Conservation (phyloP, 2,888 invertebrate genomes). For the Melanostoma mellinum region DNA sequence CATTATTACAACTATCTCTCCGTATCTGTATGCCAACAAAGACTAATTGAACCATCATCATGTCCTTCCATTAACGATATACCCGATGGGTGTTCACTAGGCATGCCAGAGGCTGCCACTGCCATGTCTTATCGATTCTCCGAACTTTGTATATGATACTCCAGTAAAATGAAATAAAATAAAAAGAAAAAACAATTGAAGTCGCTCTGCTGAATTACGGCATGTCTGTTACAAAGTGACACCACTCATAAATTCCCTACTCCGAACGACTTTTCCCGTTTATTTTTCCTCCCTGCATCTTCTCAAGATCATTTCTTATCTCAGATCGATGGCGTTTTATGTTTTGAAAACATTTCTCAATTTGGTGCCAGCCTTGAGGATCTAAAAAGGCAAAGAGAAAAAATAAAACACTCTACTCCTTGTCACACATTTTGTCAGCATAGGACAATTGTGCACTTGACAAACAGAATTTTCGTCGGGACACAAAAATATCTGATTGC, state of each 20-base stretch:
- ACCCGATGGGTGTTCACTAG: slow-evolving; percentile 9
- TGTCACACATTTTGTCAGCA: slow-evolving; percentile 66
- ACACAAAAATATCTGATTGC: slow-evolving; percentile 52
- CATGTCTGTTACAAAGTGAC: slow-evolving; percentile 64
- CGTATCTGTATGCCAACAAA: slow-evolving; percentile 26
- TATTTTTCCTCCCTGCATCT: slow-evolving; percentile 14
- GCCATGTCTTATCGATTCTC: slow-evolving; percentile 11
- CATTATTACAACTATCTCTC: slow-evolving; percentile 24
- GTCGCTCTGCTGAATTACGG: slow-evolving; percentile 52
- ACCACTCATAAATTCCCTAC: slow-evolving; percentile 66
- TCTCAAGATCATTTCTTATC: slow-evolving; percentile 37
- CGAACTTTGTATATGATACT: not conserved
- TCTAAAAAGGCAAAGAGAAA: not conserved
- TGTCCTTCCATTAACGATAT: not conserved
- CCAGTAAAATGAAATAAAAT: too few species aligned
- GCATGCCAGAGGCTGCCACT: not conserved
- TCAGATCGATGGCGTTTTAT: slow-evolving; percentile 63
- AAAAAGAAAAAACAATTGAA: slow-evolving; percentile 37
- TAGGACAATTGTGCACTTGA: slow-evolving; percentile 63
- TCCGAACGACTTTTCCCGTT: slow-evolving; percentile 43
- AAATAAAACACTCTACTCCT: slow-evolving; percentile 12
- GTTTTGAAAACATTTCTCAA: slow-evolving; percentile 60
- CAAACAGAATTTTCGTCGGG: slow-evolving; percentile 36
- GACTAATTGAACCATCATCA: slow-evolving; percentile 68
- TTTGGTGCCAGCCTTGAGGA: slow-evolving; percentile 9